Base-by-base conservation (phyloP, 23 tunicate genomes). In the Phallusia fumigata region DNA sequence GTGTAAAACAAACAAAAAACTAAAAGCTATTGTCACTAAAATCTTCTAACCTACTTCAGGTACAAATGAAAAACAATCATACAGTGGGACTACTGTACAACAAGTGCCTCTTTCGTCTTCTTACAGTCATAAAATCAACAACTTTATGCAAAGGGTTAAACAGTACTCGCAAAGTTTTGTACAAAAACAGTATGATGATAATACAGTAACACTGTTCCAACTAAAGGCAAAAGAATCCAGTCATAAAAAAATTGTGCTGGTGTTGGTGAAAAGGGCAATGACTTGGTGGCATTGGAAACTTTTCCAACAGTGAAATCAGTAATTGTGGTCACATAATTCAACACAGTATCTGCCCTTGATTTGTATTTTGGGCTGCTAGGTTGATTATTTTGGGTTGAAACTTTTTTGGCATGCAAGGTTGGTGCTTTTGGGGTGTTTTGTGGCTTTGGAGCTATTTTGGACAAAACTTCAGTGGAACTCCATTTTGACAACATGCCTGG, bases 121-220 rank as follows among this genome's bases (percentile, higher is more conserved):
- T 10, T 40, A 40, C 5, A 10, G 8, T 10, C 47, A 40, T 5
- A 10, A 3, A 40, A 10, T 5, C 5, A 40, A 40, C 47, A 40
- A 40, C n/a, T n/a, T 40, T 40, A 40, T 10, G 47, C 47, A 40
- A 40, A 40, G 10, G 47, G 5, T 40, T 40, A 40, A 40, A 10
- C 47, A 40, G 47, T 40, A 40, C 10, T 40, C 47, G 10, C 47
- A 40, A 40, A 40, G 47, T 40, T 40, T 3, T 40, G 32, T 6
- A 33, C 77, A 32, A 74, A 74, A 30, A 74, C 40, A 74, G 45
- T 32, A 33, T 74, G 77, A 74, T 74, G 77, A 74, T 74, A 74
- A 33, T 74, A 74, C n/a, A 74, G 34, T 30, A 74, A 31, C 22
- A 30, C 40, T 32, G 45, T 32, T 74, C 35, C 77, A 74, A 31